A percentile compares a stretch with the other conserved stretches of the same genome.
Evolutionary conservation across 2,797 vertebrate species (phyloP).

Genomic region (Molossus molossus): DNA sequence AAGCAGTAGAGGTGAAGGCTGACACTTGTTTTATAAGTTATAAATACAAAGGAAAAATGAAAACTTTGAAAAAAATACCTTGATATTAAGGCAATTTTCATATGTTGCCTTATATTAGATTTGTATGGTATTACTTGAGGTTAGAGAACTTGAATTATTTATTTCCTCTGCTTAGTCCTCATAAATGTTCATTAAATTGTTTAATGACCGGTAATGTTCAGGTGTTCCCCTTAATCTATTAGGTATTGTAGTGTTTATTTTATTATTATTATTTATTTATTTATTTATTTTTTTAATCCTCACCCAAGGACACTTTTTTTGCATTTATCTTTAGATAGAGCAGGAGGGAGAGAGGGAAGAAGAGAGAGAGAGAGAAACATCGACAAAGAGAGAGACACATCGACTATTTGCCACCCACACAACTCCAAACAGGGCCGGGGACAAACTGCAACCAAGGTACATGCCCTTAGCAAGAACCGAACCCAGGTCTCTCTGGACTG

Average conservation of each 20-base stretch:
- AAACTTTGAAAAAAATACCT: not conserved
- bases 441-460: too few species aligned
- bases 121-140: constrained; percentile 10
- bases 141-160: constrained; percentile 35
- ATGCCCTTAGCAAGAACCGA: too few species aligned
- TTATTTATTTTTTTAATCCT: too few species aligned
- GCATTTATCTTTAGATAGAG: too few species aligned
- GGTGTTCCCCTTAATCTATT: not conserved
- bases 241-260: not conserved
- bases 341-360: too few species aligned
- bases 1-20: not conserved
- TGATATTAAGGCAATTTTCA: not conserved
- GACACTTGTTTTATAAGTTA: not conserved
- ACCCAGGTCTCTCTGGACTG: too few species aligned
- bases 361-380: too few species aligned
- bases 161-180: constrained; percentile 23
- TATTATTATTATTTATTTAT: too few species aligned
- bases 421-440: too few species aligned
- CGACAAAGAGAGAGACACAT: too few species aligned
- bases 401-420: too few species aligned
- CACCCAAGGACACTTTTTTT: too few species aligned
- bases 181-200: not conserved
- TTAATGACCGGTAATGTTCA: constrained; percentile 1
- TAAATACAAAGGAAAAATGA: constrained; percentile 41
- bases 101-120: not conserved